Conservation (phyloP, 2,797 vertebrate genomes). For the Accipiter fasciatus region DNA sequence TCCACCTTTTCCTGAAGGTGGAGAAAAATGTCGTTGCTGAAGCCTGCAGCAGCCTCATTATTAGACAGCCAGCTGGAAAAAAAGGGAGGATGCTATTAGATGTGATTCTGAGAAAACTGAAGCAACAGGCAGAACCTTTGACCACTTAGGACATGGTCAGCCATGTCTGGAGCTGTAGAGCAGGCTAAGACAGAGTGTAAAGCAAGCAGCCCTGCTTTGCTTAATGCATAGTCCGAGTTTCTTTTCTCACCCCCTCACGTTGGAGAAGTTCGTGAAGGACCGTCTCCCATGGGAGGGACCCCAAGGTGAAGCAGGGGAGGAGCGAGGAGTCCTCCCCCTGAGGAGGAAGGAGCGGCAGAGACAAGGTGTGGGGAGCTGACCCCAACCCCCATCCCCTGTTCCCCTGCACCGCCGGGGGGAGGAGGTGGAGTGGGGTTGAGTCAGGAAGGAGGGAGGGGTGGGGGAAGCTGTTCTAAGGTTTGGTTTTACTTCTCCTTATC, state of each 20-base stretch:
- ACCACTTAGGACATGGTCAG: not conserved
- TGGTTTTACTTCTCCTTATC: too few relatives aligned
- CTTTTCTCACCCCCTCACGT: not conserved
- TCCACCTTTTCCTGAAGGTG: constrained; percentile 55
- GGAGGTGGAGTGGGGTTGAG: too few relatives aligned
- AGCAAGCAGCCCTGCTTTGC: not conserved
- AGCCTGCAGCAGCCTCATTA: constrained; percentile 31
- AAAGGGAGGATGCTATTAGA: not conserved
- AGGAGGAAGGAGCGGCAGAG: too few relatives aligned
- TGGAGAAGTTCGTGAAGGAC: too few relatives aligned
- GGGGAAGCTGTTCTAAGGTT: too few relatives aligned
- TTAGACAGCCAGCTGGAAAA: constrained; percentile 63
- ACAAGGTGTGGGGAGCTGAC: too few relatives aligned
- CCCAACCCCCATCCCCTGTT: too few relatives aligned
- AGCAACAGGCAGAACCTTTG: not conserved
- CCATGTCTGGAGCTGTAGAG: not conserved
- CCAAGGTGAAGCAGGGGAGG: too few relatives aligned
- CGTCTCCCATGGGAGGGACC: too few relatives aligned
- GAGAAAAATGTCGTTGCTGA: constrained; percentile 55
- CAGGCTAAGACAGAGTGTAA: not conserved
- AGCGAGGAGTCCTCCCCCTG: too few relatives aligned
- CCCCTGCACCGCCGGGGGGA: not conserved
- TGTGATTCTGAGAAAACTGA: not conserved
- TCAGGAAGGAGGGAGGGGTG: too few relatives aligned
- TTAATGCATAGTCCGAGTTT: not conserved